These are phyloP conservation scores for Aphodius sticticus DNA, from an alignment of 2,888 invertebrate genomes.

Conservation along the genomic window DNA sequence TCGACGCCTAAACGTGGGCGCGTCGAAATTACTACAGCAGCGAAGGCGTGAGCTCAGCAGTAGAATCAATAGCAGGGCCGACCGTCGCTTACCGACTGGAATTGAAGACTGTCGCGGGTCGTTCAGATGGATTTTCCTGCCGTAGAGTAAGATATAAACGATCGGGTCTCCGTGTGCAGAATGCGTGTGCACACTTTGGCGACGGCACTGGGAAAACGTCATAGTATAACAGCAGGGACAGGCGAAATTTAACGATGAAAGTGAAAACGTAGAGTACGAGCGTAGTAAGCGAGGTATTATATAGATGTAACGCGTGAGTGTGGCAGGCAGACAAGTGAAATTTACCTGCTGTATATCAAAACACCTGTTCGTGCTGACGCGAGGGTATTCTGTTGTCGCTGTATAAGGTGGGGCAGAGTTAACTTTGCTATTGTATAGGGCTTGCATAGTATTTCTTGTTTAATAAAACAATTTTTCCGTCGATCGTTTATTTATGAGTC, in stretches of 20 bases:
- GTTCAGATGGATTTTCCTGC: neutral
- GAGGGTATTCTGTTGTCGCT: neutral
- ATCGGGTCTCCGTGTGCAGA: neutral
- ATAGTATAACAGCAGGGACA: neutral
- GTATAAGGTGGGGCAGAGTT: neutral
- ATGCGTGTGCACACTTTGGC: neutral
- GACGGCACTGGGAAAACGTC: neutral
- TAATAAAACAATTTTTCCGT: too few species aligned
- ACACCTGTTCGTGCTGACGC: neutral
- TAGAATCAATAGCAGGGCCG: neutral
- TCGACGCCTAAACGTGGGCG: neutral
- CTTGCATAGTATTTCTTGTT: too few species aligned
- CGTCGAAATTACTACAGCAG: neutral
- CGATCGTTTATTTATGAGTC: too few species aligned
- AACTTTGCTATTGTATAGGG: neutral
- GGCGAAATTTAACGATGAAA: neutral
- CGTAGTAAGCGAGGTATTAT: neutral
- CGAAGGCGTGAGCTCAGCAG: neutral
- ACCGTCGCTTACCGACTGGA: neutral
- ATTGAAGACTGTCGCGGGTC: neutral
- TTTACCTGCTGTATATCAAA: neutral
- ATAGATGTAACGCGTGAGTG: neutral
- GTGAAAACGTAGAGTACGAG: neutral
- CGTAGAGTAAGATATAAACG: neutral
- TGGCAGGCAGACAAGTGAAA: neutral